Percentiles rank a stretch among this genome's conserved stretches.
Conservation (phyloP, 2,797 vertebrate species). For the Chelmon rostratus region DNA sequence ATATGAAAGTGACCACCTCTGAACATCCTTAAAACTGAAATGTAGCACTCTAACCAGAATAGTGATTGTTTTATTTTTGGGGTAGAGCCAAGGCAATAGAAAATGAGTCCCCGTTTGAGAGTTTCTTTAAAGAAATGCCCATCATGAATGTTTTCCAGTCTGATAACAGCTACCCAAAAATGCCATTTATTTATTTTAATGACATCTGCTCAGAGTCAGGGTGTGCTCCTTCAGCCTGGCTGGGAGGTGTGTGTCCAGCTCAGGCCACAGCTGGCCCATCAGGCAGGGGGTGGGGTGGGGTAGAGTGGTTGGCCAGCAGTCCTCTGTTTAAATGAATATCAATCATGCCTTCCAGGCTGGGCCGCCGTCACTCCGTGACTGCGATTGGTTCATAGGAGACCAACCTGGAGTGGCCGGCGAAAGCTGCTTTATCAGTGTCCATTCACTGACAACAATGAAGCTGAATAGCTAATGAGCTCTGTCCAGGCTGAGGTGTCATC, state of each 20-base stretch:
- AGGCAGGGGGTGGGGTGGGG: constrained; percentile 17
- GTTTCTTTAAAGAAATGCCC: not conserved
- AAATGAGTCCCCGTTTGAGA: not conserved
- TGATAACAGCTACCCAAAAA: not conserved
- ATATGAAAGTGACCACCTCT: not conserved
- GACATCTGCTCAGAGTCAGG: constrained; percentile 3
- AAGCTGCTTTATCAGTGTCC: constrained; percentile 71
- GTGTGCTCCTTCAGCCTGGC: not conserved
- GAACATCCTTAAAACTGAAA: not conserved
- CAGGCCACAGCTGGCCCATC: constrained; percentile 67
- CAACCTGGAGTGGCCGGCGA: constrained; percentile 69
- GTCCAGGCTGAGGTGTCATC: constrained; percentile 50
- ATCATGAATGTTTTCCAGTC: not conserved
- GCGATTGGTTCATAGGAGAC: constrained; percentile 73
- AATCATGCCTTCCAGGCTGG: constrained; percentile 51
- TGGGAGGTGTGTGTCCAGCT: constrained; percentile 41
- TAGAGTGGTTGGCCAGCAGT: constrained; percentile 27
- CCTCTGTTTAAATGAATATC: constrained; percentile 67
- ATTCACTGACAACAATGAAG: constrained; percentile 76
- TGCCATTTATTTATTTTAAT: not conserved
- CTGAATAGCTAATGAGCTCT: constrained; percentile 78
- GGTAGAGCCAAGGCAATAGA: not conserved
- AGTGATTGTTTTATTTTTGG: not conserved
- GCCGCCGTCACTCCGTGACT: constrained; percentile 22
- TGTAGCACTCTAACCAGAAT: not conserved